Conservation (phyloP, 2,113 vertebrate genomes). For the Lampris incognitus region DNA sequence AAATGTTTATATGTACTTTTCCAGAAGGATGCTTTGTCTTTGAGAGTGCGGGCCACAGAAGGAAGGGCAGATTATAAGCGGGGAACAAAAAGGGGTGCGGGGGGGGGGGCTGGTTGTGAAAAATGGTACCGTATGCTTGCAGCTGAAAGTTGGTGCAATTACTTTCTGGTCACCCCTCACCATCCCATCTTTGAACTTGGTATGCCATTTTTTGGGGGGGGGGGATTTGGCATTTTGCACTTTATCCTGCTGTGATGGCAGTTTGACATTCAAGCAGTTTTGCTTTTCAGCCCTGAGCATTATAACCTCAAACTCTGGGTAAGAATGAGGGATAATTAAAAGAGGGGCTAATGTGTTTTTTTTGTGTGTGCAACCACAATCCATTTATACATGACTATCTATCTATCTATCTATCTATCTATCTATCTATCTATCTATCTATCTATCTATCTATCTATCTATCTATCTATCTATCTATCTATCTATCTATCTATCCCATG, state of each 20-base stretch:
- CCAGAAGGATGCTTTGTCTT: too few species aligned
- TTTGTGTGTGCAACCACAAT: conserved; percentile 48
- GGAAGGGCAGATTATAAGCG: background rate
- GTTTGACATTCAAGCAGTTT: conserved; percentile 33
- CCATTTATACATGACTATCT: background rate
- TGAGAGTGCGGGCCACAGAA: background rate
- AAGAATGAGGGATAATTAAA: conserved; percentile 4
- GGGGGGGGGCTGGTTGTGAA: background rate
- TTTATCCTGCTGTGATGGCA: conserved; percentile 56
- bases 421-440: background rate
- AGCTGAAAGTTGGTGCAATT: conserved; percentile 48
- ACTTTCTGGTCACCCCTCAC: conserved; percentile 41
- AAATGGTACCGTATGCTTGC: conserved; percentile 7
- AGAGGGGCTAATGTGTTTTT: conserved; percentile 37
- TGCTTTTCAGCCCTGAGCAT: conserved; percentile 11
- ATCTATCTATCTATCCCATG: background rate
- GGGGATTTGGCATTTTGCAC: conserved; percentile 45
- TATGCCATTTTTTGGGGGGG: conserved; percentile 38
- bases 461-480: conserved; percentile 15
- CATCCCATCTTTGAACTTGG: conserved; percentile 27
- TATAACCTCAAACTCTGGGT: conserved; percentile 30
- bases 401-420: background rate
- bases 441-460: conserved; percentile 27
- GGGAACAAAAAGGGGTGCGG: too few species aligned
- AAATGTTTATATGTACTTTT: too few species aligned